phyloP scores from a whole-genome alignment of 2,888 invertebrate species.

The Troilus luridus region DNA sequence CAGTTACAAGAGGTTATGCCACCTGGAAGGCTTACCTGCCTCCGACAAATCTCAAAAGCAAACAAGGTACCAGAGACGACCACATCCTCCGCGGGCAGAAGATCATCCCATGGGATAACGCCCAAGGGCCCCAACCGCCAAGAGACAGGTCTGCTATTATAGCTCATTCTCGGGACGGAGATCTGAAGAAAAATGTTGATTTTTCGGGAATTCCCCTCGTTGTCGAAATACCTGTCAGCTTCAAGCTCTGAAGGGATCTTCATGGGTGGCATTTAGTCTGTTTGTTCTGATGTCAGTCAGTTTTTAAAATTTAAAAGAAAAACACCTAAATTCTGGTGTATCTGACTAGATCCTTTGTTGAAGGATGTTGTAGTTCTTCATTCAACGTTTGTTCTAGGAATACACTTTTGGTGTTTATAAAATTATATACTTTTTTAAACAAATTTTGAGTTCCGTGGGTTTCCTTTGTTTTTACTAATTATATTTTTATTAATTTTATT shows the following conservation, averaged over 20 bases:
- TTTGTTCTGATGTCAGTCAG: neutral
- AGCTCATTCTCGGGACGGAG: neutral
- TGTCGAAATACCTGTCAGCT: neutral
- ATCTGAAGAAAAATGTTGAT: slow-evolving; percentile 20
- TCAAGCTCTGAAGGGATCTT: neutral
- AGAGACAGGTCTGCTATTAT: slow-evolving; percentile 31
- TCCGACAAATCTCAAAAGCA: neutral
- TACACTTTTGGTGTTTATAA: too few species aligned
- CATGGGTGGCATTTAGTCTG: neutral
- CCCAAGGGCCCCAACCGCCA: slow-evolving; percentile 40
- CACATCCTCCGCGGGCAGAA: neutral
- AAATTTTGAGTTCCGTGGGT: too few species aligned
- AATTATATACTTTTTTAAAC: too few species aligned
- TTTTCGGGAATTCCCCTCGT: neutral
- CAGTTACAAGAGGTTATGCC: slow-evolving; percentile 30
- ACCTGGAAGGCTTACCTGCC: slow-evolving; percentile 48
- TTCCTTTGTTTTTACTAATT: too few species aligned
- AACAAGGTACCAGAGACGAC: neutral
- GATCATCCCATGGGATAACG: slow-evolving; percentile 45
- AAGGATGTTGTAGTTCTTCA: too few species aligned
- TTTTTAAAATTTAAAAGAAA: neutral
- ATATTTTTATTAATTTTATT: too few species aligned
- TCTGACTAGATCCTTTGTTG: neutral
- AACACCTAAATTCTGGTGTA: neutral
- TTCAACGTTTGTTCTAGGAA: too few species aligned